Evolutionary conservation across 2,797 vertebrate species (phyloP).

Genomic region (Lepilemur ruficaudatus): DNA sequence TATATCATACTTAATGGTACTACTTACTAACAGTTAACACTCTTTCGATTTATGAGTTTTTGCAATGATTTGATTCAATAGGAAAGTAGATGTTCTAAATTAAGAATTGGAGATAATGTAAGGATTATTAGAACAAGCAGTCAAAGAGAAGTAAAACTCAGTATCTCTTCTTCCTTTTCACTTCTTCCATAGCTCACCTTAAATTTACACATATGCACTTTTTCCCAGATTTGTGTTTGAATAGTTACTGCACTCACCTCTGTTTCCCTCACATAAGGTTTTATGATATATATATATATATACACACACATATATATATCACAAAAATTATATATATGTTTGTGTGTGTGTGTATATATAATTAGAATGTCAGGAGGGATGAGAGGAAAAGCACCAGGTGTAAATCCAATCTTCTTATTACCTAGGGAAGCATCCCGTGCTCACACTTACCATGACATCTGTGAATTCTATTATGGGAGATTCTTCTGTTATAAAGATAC

Average conservation of each 20-base stretch:
- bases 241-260: not conserved
- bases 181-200: not conserved
- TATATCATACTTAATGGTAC: not conserved
- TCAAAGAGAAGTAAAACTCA: not conserved
- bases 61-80: not conserved
- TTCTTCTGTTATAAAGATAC: not conserved
- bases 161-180: not conserved
- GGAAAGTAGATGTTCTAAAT: not conserved
- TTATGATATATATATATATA: not conserved
- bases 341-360: not conserved
- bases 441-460: not conserved
- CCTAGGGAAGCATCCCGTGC: fast-evolving
- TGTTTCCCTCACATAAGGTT: not conserved
- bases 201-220: not conserved
- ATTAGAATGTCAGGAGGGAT: not conserved
- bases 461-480: fast-evolving
- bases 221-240: not conserved
- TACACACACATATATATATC: fast-evolving
- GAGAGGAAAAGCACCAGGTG: too few species aligned
- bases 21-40: not conserved
- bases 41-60: not conserved
- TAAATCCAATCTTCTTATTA: not conserved
- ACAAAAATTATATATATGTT: too few species aligned
- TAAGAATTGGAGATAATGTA: not conserved
- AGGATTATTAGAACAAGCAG: not conserved